phyloP scores from a whole-genome alignment of 2,797 vertebrate genomes.

The Pantherophis alleghaniensis region DNA sequence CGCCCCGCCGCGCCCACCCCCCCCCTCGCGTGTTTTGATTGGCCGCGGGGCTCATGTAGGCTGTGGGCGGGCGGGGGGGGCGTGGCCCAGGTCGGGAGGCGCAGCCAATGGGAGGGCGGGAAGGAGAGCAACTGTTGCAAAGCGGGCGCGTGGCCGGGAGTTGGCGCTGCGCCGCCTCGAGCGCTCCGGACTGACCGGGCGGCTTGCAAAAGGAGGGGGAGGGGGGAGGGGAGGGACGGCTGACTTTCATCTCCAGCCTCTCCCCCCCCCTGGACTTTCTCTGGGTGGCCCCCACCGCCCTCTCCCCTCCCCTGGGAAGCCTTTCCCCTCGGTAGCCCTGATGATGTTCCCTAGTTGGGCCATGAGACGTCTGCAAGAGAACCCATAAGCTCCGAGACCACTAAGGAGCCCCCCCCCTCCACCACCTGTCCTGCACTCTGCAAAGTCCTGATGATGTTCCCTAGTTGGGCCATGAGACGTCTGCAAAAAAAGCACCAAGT shows the following conservation, averaged over 20 bases:
- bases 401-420: too few species aligned
- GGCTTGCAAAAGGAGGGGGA: background rate
- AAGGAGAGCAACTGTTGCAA: background rate
- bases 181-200: background rate
- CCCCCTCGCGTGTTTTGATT: background rate
- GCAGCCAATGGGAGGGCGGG: background rate
- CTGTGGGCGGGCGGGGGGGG: fast-evolving
- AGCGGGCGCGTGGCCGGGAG: background rate
- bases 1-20: background rate
- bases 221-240: too few species aligned
- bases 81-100: background rate
- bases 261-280: background rate
- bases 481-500: too few species aligned
- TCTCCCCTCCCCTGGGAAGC: background rate
- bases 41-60: background rate
- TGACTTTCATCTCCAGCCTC: background rate
- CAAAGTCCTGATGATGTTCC: too few species aligned
- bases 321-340: background rate
- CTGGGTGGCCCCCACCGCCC: too few species aligned
- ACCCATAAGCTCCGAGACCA: too few species aligned
- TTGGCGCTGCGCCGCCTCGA: background rate
- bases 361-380: too few species aligned
- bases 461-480: too few species aligned
- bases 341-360: background rate
- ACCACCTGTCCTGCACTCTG: too few species aligned